Base-by-base conservation (phyloP, 1,140 invertebrate species). In the Drosophila dunni region DNA sequence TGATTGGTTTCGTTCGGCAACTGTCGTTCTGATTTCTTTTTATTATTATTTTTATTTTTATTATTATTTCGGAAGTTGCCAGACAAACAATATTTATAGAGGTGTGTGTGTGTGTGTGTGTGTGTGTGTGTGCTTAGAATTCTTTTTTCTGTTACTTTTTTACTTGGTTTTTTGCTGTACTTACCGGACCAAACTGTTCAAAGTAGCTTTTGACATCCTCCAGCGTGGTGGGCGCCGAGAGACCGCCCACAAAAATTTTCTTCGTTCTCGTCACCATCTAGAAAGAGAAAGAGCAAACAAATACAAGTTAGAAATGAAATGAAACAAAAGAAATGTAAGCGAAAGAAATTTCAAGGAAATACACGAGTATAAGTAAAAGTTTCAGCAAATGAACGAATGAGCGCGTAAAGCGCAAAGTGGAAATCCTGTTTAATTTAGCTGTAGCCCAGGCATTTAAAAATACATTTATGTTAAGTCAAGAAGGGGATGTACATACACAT, bases 231-330 rank as follows among this genome's bases (percentile, higher is more conserved):
- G 98, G 98, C 90, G 98, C 98, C 90, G 98, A 99, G 90, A 99
- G 95, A 91, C 99, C 99, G 86, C 99, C 99, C 92, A 99, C 98
- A 94, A 99, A 99, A 94, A 99, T 99, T 95, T 99, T 99, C 96
- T 99, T 99, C 94, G 99, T 99, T 95, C 98, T 97, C 93, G 98
- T 99, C 93, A 99, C 98, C 98, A 99, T 99, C 98, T 99, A 95
- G 34, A 96, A 92, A 29, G 24, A 3, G 17, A 11, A 53, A 7
- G 20, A 40, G 24, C 51, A n/a, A 34, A 54, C 11, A 42, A 29
- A 29, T 29, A 36, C 13, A 44, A 11, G 38, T 40, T 40, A 40
- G 38, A 11, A 29, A 38, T 46, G 38, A 42, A 42, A 13, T 36
- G 24, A 56, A 46, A 15, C 33, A 33, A 8, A 36, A 53, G 48